Evolutionary conservation across 2,113 vertebrate species (phyloP), one percentile per base, ranked within the genome.

Genomic region (Antechinus flavipes): DNA sequence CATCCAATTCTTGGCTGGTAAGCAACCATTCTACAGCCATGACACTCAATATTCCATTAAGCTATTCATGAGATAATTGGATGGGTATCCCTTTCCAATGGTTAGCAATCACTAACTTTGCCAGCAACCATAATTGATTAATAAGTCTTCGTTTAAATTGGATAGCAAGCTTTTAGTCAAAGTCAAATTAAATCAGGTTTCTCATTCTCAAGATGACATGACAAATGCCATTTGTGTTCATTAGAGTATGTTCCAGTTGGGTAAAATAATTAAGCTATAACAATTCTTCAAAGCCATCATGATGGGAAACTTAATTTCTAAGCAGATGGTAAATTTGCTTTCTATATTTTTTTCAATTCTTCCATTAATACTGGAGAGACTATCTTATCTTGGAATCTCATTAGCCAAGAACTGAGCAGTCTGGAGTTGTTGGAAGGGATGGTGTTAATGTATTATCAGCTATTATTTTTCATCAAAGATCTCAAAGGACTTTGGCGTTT

Each of bases 191-290:
- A 94, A 3, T 89, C 61, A 90, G 19, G 54, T 25, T 50, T 93
- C 49, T 8, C 90, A 90, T 90, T 12, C 58, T 90, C n/a, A 93
- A 58, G 91, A 91, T 95, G 54, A n/a, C 53, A 93, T 91, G 30
- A 93, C 30, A 93, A 92, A 96, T 89, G 49, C 23, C 76, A 53
- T 19, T 19, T 61, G 35, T 58, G 26, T 91, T 49, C 54, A 76
- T 90, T 94, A 22, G 68, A 42, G 8, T 84, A 84, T 84, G 35
- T 84, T 84, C n/a, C 68, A 84, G 68, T 84, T 84, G 16, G n/a
- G 10, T 23, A 84, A 84, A 84, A 84, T 84, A 84, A 84, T 84
- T 84, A 84, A 84, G 16, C 68, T 84, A 84, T 84, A 42, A n/a
- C 68, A 84, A 84, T 84, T n/a, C 30, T 42, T 89, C 93, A 56